Base-by-base conservation (phyloP, 2,888 invertebrate genomes). In the Pherbina coryleti region DNA sequence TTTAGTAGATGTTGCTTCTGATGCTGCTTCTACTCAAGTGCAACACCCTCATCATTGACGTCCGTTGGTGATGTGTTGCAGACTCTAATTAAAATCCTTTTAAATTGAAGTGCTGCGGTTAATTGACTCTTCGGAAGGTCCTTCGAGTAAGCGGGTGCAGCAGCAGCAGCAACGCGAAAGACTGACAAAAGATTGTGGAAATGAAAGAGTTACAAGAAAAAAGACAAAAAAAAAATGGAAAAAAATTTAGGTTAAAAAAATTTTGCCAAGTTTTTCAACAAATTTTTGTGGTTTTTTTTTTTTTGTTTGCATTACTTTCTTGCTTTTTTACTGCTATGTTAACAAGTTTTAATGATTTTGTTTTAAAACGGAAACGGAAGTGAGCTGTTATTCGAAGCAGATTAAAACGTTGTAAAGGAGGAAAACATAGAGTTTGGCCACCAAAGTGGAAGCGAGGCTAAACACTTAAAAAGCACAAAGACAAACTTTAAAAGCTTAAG, bases 21-120 rank as follows among this genome's bases (percentile, higher is more conserved):
- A 11, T 44, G 44, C 14, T 53, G 53, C 49, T 49, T 7, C 19
- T 7, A 49, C 51, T 25, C 51, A 25, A 22, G 14, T 49, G 22
- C 25, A 34, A 19, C 71, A 37, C 37, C 57, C 37, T 57, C 44
- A 22, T 71, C 31, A n/a, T 53, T 28, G 70, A 55, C 17, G 53
- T 53, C 53, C 34, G 57, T 31, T 31, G 70, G 53, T 55, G 70
- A 53, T 51, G 53, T 31, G 53, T 70, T 31, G 53, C 70, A 75
- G 75, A 57, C 77, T 77, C 57, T 77, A 74, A 77, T 77, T 77
- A 72, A 77, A 74, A 74, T 73, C 77, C 57, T 51, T 77, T 74
- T 60, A 77, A 74, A 74, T 67, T 74, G 73, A 73, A 69, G 73
- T 60, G 73, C 60, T 71, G 67, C 69, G 73, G 60, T 74, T 77